Conservation (phyloP, 2,113 vertebrate species). For the Lepidothrix coronata region DNA sequence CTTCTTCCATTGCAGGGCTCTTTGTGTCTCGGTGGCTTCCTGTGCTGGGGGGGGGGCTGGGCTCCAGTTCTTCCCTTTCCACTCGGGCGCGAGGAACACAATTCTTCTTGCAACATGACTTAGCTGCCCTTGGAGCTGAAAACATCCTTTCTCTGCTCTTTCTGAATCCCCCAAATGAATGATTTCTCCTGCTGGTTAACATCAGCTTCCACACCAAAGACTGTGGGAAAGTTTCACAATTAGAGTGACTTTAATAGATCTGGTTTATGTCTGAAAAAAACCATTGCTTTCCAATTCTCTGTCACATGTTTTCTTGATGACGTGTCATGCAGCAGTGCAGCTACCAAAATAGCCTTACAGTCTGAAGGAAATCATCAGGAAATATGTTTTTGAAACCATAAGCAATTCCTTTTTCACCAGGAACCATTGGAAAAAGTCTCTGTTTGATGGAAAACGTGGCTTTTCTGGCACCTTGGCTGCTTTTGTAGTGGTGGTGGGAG, state of each 20-base stretch:
- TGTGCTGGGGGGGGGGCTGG: background rate
- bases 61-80: constrained; percentile 30
- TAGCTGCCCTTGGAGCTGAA: constrained; percentile 18
- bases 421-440: background rate
- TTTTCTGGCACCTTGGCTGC: background rate
- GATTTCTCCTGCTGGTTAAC: constrained; percentile 32
- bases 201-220: constrained; percentile 11
- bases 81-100: background rate
- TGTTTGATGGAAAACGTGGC: background rate
- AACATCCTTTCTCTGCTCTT: constrained; percentile 41
- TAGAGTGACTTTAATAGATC: background rate
- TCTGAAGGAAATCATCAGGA: constrained; percentile 51
- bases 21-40: constrained; percentile 55
- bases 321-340: background rate
- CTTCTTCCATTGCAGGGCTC: background rate
- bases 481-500: background rate
- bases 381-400: background rate
- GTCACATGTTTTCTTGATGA: constrained; percentile 35
- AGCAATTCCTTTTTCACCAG: background rate
- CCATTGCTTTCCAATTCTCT: constrained; percentile 30
- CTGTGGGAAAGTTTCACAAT: constrained; percentile 45
- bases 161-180: background rate
- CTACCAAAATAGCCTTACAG: constrained; percentile 15
- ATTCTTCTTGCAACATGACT: background rate
- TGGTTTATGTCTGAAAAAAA: constrained; percentile 40